Base-by-base conservation (phyloP, 2,113 vertebrate species). In the Sialia sialis region DNA sequence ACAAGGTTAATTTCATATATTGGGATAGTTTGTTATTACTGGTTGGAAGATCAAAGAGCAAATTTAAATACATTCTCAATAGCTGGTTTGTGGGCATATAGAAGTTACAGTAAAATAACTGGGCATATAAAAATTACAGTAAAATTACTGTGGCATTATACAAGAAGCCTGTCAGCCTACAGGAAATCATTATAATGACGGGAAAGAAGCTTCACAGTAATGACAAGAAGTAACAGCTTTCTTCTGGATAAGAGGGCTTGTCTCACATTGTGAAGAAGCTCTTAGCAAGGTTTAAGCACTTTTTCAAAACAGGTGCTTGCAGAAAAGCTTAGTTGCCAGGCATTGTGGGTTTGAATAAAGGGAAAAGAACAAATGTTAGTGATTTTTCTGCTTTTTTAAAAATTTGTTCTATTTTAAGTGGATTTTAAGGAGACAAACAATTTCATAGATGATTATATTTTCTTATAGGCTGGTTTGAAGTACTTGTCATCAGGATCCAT, bases 301-400 rank as follows among this genome's bases (percentile, higher is more conserved):
- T 43, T 15, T 64, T 91, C 30, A 6, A 10, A 55, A 22, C 4
- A 32, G 23, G 3, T 2, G 0, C 23, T 58, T 49, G 14, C 16
- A 68, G 39, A 69, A 72, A 39, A 73, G 22, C 26, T 43, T 48
- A 25, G 27, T 38, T 91, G 29, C 25, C 9, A 16, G 36, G 26
- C 2, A 2, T 25, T n/a, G 11, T 10, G 4, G 0, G 38, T 52
- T 44, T 41, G 26, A 94, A 41, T 9, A 62, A 56, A 32, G 23
- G 11, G 10, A 27, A 55, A 46, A 29, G 7, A 30, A 11, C 4
- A 38, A 30, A 22, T 52, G 32, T 44, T 9, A 16, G 6, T 36
- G 2, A 1, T 22, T 36, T 56, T 39, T 51, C 62, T 7, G 9
- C 2, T 1, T 6, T n/a, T 49, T 38, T 49, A n/a, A n/a, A n/a